These are phyloP conservation scores for Drosophila peninsularis DNA, from an alignment of 2,888 invertebrate genomes.

Conservation along the genomic window DNA sequence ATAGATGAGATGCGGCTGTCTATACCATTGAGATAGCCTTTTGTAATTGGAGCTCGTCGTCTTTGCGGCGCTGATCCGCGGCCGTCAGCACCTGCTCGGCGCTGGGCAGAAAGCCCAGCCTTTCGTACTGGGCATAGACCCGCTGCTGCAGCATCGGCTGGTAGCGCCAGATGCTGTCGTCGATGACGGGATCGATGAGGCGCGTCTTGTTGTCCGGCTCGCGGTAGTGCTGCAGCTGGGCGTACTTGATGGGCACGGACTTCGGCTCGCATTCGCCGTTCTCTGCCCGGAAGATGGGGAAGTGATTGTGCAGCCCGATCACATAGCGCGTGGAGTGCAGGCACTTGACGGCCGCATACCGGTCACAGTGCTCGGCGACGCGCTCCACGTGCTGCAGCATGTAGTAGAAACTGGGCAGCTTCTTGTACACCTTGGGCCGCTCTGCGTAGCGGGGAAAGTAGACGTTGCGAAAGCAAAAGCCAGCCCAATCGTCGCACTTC, in stretches of 20 bases:
- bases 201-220: constrained; percentile 92
- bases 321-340: constrained; percentile 95
- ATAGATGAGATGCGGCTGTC: not conserved
- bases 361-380: constrained; percentile 94
- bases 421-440: constrained; percentile 90
- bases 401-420: constrained; percentile 93
- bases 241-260: constrained; percentile 91
- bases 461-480: constrained; percentile 95
- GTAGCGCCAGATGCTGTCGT: constrained; percentile 94
- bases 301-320: constrained; percentile 95
- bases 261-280: constrained; percentile 90
- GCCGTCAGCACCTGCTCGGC: constrained; percentile 24
- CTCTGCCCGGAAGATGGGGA: constrained; percentile 92
- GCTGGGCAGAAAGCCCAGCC: constrained; percentile 87
- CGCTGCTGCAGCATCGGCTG: constrained; percentile 89
- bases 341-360: constrained; percentile 95
- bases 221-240: constrained; percentile 96
- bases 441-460: constrained; percentile 94
- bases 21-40: constrained; percentile 35
- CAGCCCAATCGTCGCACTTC: constrained; percentile 51
- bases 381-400: constrained; percentile 96
- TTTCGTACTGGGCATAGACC: constrained; percentile 79
- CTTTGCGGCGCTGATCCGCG: constrained; percentile 18
- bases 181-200: constrained; percentile 91
- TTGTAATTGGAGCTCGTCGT: constrained; percentile 40